Evolutionary conservation across 2,888 invertebrate species (phyloP).

Genomic region (Lysandra bellargus): DNA sequence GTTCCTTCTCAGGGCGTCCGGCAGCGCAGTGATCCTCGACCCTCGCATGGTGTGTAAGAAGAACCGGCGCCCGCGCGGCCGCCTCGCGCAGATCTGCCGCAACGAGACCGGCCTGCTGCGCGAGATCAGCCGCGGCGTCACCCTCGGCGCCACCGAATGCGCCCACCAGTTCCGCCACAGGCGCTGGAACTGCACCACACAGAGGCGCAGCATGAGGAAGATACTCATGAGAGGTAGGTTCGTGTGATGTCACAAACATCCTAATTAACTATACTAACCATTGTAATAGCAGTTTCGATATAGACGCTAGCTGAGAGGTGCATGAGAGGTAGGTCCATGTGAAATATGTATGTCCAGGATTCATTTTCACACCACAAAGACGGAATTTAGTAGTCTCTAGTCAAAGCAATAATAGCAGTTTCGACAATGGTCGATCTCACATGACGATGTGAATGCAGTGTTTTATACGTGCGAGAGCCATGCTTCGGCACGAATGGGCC

Average conservation of each 20-base stretch:
- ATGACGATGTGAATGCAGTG: no score
- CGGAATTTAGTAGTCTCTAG: no score
- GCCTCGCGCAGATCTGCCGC: slow-evolving; percentile 90
- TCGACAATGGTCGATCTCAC: no score
- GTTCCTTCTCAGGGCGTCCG: slow-evolving; percentile 83
- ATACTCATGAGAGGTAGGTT: slow-evolving; percentile 90
- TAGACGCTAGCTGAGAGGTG: neutral
- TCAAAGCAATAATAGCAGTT: no score
- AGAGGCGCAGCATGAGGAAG: slow-evolving; percentile 89
- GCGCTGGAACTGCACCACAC: slow-evolving; percentile 94
- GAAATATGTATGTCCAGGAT: no score
- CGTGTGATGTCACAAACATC: no score
- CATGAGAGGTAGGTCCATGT: neutral
- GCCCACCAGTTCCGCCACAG: slow-evolving; percentile 92
- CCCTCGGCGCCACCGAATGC: slow-evolving; percentile 91
- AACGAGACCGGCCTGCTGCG: slow-evolving; percentile 89
- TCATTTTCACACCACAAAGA: no score
- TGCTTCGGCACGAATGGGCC: no score
- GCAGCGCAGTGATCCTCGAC: slow-evolving; percentile 93
- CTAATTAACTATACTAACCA: no score
- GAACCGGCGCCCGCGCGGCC: slow-evolving; percentile 87
- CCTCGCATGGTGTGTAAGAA: slow-evolving; percentile 94
- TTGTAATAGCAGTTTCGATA: no score
- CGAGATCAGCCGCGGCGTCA: slow-evolving; percentile 91
- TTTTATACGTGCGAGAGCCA: no score